phyloP scores from a whole-genome alignment of 2,888 invertebrate species.

The Lepidocyrtoides sp. region DNA sequence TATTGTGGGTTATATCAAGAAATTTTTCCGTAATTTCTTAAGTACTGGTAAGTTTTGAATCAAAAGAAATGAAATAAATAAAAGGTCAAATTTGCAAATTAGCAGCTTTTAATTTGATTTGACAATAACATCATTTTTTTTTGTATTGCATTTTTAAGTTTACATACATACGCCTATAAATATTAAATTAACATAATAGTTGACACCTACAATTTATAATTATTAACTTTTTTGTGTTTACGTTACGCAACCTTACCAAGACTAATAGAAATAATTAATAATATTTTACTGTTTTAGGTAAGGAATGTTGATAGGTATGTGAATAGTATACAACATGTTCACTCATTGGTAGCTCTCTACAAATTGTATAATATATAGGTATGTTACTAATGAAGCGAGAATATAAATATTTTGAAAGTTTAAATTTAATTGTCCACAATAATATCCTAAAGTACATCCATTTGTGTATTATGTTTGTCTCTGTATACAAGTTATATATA shows the following conservation, averaged over 20 bases:
- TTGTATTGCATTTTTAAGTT: slow-evolving; percentile 73
- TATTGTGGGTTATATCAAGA: slow-evolving; percentile 65
- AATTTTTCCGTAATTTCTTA: slow-evolving; percentile 20
- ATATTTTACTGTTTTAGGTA: neutral
- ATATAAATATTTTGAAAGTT: neutral
- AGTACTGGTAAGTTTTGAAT: neutral
- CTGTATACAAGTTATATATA: too few species aligned
- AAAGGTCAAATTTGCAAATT: slow-evolving; percentile 44
- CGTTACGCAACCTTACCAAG: neutral
- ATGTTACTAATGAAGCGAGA: neutral
- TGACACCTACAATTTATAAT: neutral
- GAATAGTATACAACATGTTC: slow-evolving; percentile 22
- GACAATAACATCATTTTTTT: slow-evolving; percentile 58
- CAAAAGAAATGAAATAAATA: too few species aligned
- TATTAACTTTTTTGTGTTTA: neutral
- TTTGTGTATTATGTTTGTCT: too few species aligned
- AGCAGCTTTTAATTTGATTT: slow-evolving; percentile 73
- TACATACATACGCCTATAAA: neutral
- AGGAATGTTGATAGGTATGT: neutral
- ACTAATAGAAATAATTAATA: neutral
- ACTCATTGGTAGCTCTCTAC: neutral
- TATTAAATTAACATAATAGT: neutral
- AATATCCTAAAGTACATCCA: too few species aligned
- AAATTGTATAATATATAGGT: too few species aligned
- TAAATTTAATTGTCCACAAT: too few species aligned